phyloP scores from a whole-genome alignment of 1,140 invertebrate genomes.

The Platorchestia sp. region DNA sequence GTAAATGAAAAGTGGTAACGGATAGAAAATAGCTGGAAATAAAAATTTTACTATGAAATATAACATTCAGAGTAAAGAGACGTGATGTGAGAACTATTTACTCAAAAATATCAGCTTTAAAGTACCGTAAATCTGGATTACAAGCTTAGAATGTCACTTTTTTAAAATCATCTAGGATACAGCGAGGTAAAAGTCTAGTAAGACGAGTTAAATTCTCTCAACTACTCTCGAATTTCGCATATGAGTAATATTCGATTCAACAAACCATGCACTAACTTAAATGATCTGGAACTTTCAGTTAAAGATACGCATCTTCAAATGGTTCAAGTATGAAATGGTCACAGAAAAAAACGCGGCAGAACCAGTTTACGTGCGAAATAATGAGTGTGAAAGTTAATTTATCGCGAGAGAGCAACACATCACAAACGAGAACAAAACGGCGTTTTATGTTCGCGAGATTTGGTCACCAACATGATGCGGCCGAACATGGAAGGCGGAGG shows the following conservation, averaged over 20 bases:
- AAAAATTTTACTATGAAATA: background rate
- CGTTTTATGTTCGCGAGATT: background rate
- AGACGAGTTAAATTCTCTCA: background rate
- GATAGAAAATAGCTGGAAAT: background rate
- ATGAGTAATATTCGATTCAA: background rate
- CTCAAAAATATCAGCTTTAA: background rate
- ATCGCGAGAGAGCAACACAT: background rate
- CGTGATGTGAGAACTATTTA: background rate
- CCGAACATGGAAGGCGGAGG: background rate
- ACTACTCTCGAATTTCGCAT: background rate
- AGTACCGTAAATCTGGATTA: background rate
- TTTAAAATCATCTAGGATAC: background rate
- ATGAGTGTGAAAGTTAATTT: background rate
- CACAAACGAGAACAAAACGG: background rate
- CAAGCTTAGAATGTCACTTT: background rate
- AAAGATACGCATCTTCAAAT: background rate
- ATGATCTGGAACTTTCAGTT: background rate
- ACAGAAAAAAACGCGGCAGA: background rate
- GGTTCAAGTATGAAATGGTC: background rate
- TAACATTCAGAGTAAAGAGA: background rate
- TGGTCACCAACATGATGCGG: background rate
- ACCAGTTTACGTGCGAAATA: background rate
- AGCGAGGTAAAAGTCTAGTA: too few species aligned
- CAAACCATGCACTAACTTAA: background rate
- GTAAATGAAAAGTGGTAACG: background rate